Evolutionary conservation across 2,888 invertebrate species (phyloP), one percentile per base, ranked within the genome.

Genomic region (Parnassius mnemosyne): DNA sequence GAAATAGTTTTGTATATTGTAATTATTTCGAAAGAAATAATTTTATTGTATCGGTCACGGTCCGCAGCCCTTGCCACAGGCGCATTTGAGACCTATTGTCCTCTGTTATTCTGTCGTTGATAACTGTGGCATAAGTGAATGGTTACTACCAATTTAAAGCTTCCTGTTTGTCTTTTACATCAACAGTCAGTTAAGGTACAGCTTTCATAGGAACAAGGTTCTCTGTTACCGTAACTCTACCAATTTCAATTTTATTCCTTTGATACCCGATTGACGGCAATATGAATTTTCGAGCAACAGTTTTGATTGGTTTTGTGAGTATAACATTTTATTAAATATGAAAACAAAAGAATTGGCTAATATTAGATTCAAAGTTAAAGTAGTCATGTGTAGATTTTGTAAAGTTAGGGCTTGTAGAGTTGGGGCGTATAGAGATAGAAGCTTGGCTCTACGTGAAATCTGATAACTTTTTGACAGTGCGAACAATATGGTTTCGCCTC

Each of bases 151-250:
- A 82, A 82, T 75, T 83, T 76, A 79, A 71, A 68, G 69, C 80
- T 81, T 87, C 88, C 88, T 85, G 87, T 78, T 71, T 63, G 71
- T 78, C 78, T 76, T 78, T 76, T 76, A 71, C 68, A 73, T 53
- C 43, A 58, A 58, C 84, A 88, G 86, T 34, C 34, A 34, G 34
- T 86, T 75, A 72, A 73, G 79, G 67, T 69, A 69, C 60, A 71
- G 65, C 66, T 72, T 76, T 72, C 72, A 71, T 53, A 67, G 77
- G 58, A 76, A 71, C 65, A 70, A 71, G 77, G 82, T 46, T 11
- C 44, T 46, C 12, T 54, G 54, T 46, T 12, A 16, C 46, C 9
- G 47, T 41, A 9, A n/a, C 3, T n/a, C 12, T 46, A 7, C 1
- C 46, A n/a, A 13, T 12, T 42, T 34, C 2, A 10, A 1, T 44